A percentile compares a stretch with the other conserved stretches of the same genome.
Evolutionary conservation across 2,113 vertebrate species (phyloP).

Genomic region (Rhinoderma darwinii): DNA sequence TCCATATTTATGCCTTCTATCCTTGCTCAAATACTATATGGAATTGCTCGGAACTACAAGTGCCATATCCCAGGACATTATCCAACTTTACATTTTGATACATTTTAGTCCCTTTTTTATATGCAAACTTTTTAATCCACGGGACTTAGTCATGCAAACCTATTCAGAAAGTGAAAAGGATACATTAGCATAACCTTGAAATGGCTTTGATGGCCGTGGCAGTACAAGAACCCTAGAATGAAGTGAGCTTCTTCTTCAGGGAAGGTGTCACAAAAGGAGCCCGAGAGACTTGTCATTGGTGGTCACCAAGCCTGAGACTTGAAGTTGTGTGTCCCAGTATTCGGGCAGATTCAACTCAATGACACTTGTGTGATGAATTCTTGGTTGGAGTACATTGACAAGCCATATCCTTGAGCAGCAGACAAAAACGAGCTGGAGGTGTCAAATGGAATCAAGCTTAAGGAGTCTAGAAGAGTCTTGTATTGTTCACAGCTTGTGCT

Average conservation of each 20-base stretch:
- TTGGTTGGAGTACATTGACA: conserved; percentile 57
- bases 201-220: background rate
- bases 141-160: conserved; percentile 49
- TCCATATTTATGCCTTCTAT: too few relatives aligned
- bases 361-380: conserved; percentile 62
- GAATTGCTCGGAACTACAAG: too few relatives aligned
- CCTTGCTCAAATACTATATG: too few relatives aligned
- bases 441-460: conserved; percentile 62
- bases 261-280: background rate
- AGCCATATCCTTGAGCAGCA: conserved; percentile 48
- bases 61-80: background rate
- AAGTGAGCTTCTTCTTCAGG: conserved; percentile 50
- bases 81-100: background rate
- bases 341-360: conserved; percentile 61
- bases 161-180: background rate
- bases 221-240: conserved; percentile 51
- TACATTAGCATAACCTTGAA: background rate
- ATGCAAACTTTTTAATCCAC: conserved; percentile 10
- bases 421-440: conserved; percentile 64
- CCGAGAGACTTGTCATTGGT: background rate
- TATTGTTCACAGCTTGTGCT: conserved; percentile 63
- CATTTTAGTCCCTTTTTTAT: background rate
- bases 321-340: conserved; percentile 29
- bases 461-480: conserved; percentile 63
- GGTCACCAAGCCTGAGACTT: conserved; percentile 1